phyloP scores from a whole-genome alignment of 2,113 vertebrate species.

The Apeltes quadracus region DNA sequence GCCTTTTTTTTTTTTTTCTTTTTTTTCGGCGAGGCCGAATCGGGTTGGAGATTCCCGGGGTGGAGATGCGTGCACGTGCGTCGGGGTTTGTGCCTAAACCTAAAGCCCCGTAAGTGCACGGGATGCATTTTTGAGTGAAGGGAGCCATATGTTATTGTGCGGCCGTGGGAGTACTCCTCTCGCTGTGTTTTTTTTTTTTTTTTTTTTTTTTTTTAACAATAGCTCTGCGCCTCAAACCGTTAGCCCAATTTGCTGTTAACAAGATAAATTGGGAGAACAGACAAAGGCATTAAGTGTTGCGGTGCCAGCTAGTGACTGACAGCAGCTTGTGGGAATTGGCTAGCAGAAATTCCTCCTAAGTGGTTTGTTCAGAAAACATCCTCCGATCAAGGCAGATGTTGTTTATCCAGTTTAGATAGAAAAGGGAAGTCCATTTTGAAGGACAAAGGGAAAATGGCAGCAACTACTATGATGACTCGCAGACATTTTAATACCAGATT shows the following conservation, averaged over 20 bases:
- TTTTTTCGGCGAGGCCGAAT: too few species aligned
- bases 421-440: slow-evolving; percentile 67
- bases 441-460: slow-evolving; percentile 64
- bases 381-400: slow-evolving; percentile 83
- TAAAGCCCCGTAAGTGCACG: slow-evolving; percentile 67
- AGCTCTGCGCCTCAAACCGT: slow-evolving; percentile 75
- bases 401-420: slow-evolving; percentile 79
- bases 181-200: slow-evolving; percentile 53
- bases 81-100: too few species aligned
- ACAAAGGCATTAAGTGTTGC: slow-evolving; percentile 86
- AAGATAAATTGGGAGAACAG: slow-evolving; percentile 85
- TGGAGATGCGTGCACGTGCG: too few species aligned
- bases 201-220: slow-evolving; percentile 70
- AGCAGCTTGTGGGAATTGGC: slow-evolving; percentile 85
- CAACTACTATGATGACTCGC: slow-evolving; percentile 38
- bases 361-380: slow-evolving; percentile 84
- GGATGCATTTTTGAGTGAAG: slow-evolving; percentile 75
- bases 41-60: too few species aligned
- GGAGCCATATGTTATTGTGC: slow-evolving; percentile 71
- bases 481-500: slow-evolving; percentile 32
- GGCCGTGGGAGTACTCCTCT: slow-evolving; percentile 69
- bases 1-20: too few species aligned
- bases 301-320: slow-evolving; percentile 84
- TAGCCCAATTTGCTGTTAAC: slow-evolving; percentile 85
- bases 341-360: slow-evolving; percentile 82